These are phyloP conservation scores for Bradypus variegatus DNA, from an alignment of 2,797 vertebrate species.

Conservation along the genomic window DNA sequence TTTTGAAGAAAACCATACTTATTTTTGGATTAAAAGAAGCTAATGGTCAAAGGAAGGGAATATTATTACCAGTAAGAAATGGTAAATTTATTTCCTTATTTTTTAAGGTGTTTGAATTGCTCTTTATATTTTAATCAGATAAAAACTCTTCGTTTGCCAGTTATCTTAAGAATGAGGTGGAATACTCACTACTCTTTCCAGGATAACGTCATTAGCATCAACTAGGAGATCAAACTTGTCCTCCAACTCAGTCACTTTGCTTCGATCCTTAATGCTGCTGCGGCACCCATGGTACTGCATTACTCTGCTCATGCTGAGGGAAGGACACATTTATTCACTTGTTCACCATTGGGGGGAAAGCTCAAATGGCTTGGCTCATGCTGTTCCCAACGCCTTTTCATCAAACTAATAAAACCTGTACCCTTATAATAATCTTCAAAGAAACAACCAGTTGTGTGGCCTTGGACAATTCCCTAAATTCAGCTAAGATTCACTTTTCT, in stretches of 20 bases:
- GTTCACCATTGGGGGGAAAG: background rate
- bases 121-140: background rate
- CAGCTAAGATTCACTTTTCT: background rate
- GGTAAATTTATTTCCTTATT: background rate
- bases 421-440: background rate
- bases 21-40: background rate
- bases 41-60: background rate
- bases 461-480: background rate
- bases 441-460: background rate
- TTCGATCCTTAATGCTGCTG: slow-evolving; percentile 80
- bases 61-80: background rate
- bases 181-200: slow-evolving; percentile 90
- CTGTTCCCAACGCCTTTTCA: background rate
- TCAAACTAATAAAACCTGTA: background rate
- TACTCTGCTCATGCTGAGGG: slow-evolving; percentile 88
- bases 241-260: slow-evolving; percentile 85
- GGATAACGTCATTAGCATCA: slow-evolving; percentile 91
- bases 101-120: background rate
- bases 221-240: slow-evolving; percentile 93
- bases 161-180: background rate
- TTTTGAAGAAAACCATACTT: background rate
- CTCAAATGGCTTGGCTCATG: background rate
- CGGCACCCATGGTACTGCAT: slow-evolving; percentile 94
- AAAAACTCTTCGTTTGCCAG: background rate
- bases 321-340: background rate